phyloP scores from a whole-genome alignment of 2,888 invertebrate species.

The Anodontia alba region DNA sequence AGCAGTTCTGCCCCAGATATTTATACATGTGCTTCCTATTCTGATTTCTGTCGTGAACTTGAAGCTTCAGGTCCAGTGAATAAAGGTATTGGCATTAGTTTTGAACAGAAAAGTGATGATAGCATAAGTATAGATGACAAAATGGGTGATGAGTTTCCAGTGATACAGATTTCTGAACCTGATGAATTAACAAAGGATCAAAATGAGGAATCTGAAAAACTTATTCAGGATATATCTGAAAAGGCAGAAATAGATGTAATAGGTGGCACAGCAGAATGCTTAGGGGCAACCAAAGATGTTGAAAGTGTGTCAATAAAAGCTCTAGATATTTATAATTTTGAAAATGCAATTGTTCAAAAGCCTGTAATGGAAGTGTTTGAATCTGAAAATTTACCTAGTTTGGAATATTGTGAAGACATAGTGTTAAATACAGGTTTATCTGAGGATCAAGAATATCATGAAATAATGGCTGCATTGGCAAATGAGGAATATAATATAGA shows the following conservation, averaged over 20 bases:
- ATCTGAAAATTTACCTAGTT: neutral
- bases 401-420: constrained; percentile 14
- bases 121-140: constrained; percentile 1
- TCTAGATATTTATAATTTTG: neutral
- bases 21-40: constrained; percentile 8
- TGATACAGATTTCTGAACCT: neutral
- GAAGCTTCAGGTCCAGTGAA: neutral
- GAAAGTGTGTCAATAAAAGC: neutral
- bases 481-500: constrained; percentile 18
- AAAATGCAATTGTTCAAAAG: neutral
- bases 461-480: constrained; percentile 38
- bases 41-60: constrained; percentile 11
- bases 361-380: neutral
- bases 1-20: neutral
- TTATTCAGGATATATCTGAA: neutral
- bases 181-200: neutral
- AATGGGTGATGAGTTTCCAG: neutral
- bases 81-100: neutral
- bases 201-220: neutral
- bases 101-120: neutral
- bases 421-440: constrained; percentile 53
- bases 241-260: neutral
- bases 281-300: neutral
- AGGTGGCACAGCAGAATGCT: neutral
- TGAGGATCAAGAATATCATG: constrained; percentile 57